A percentile compares a stretch with the other conserved stretches of the same genome.
Evolutionary conservation across 2,888 invertebrate species (phyloP).

Genomic region (Trichogramma evanescens): DNA sequence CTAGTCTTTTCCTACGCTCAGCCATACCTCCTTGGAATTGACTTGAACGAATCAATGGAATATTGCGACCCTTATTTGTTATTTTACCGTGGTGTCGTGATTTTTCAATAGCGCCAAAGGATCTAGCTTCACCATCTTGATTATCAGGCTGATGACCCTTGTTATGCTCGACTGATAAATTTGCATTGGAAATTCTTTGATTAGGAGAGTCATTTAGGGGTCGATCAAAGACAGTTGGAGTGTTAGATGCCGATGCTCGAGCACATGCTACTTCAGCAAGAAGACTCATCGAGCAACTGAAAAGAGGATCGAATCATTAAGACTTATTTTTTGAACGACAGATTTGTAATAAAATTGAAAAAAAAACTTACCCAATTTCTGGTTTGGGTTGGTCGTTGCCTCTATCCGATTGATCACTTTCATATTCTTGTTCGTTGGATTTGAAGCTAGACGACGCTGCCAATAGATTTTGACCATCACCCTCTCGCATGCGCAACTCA

Average conservation of each 20-base stretch:
- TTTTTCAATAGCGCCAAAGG: slow-evolving; percentile 7
- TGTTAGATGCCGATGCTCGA: slow-evolving; percentile 39
- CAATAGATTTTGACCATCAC: slow-evolving; percentile 36
- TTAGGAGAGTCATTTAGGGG: slow-evolving; percentile 1
- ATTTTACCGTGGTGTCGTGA: neutral
- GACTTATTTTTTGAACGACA: neutral
- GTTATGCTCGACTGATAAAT: neutral
- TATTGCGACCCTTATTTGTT: slow-evolving; percentile 26
- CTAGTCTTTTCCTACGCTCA: slow-evolving; percentile 40
- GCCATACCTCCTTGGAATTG: slow-evolving; percentile 34
- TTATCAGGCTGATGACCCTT: no score
- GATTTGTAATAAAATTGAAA: neutral
- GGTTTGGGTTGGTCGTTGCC: slow-evolving; percentile 15
- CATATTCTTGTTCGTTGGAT: neutral
- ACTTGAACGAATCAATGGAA: slow-evolving; percentile 37
- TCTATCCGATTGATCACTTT: slow-evolving; percentile 32
- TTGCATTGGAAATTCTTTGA: neutral
- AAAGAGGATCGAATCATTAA: slow-evolving; percentile 10
- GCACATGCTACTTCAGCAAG: slow-evolving; percentile 44
- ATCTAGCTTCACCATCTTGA: no score
- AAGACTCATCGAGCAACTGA: slow-evolving; percentile 44
- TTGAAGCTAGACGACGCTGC: slow-evolving; percentile 39
- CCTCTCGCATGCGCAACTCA: slow-evolving; percentile 43
- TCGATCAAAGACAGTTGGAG: slow-evolving; percentile 11
- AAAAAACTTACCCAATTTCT: slow-evolving; percentile 31